Conservation (phyloP, 2,797 vertebrate species). For the Anguilla megastoma region DNA sequence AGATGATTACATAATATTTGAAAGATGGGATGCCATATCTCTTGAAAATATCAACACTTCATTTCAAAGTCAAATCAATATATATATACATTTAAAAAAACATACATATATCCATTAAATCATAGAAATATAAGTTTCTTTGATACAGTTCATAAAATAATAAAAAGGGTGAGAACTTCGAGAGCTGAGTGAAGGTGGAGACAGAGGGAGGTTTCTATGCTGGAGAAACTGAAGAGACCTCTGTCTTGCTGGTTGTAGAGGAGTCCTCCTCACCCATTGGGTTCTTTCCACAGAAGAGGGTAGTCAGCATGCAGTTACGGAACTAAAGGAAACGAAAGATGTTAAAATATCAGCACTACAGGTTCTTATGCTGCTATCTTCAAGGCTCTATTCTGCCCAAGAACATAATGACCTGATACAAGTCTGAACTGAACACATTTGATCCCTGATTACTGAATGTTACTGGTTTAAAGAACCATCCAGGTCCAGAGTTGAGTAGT, state of each 20-base stretch:
- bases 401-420: background rate
- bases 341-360: background rate
- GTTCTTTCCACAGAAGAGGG: slow-evolving; percentile 76
- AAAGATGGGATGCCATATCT: background rate
- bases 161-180: background rate
- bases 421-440: background rate
- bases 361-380: background rate
- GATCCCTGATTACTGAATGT: background rate
- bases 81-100: background rate
- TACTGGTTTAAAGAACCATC: background rate
- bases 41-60: background rate
- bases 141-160: slow-evolving; percentile 27
- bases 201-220: slow-evolving; percentile 57
- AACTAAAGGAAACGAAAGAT: slow-evolving; percentile 64
- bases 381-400: background rate
- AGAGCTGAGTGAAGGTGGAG: background rate
- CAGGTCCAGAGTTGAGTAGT: background rate
- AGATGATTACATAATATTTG: background rate
- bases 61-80: background rate
- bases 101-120: background rate
- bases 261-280: slow-evolving; percentile 77
- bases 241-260: slow-evolving; percentile 75
- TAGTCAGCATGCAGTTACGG: slow-evolving; percentile 79
- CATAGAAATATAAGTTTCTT: slow-evolving; percentile 5
- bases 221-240: slow-evolving; percentile 74